Conservation (phyloP, 2,797 vertebrate genomes). For the Tenualosa thibaudeaui region DNA sequence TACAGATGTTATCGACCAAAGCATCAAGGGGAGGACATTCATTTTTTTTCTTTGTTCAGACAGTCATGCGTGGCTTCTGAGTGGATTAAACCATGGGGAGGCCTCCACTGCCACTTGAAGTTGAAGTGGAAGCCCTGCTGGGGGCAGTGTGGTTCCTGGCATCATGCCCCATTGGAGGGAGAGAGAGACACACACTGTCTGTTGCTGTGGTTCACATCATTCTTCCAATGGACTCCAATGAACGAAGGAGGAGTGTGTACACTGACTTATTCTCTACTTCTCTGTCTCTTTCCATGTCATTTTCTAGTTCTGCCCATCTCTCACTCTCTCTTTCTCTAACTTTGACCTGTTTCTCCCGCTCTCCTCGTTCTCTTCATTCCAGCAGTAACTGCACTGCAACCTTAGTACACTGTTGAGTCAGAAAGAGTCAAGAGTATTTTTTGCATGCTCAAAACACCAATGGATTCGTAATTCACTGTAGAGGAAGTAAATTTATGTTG, state of each 20-base stretch:
- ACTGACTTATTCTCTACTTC: background rate
- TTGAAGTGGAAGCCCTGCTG: constrained; percentile 41
- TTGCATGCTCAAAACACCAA: background rate
- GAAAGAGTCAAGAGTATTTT: background rate
- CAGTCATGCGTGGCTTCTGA: background rate
- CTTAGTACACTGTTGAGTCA: background rate
- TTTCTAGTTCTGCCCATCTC: background rate
- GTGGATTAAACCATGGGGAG: background rate
- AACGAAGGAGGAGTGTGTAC: background rate
- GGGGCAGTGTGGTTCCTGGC: constrained; percentile 64
- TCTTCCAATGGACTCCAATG: background rate
- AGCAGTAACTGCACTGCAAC: background rate
- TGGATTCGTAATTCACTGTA: background rate
- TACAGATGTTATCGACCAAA: background rate
- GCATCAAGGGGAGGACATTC: background rate
- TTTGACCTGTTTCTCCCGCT: background rate
- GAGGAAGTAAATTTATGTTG: constrained; percentile 3
- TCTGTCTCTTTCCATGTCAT: background rate
- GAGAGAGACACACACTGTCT: background rate
- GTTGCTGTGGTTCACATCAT: background rate
- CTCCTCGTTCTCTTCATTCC: background rate
- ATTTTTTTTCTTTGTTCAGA: background rate
- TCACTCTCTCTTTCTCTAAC: background rate
- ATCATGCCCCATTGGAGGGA: constrained; percentile 34
- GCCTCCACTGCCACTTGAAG: background rate